A percentile compares a stretch with the other conserved stretches of the same genome.
These are phyloP conservation scores for Columba guinea DNA, from an alignment of 2,797 vertebrate species.

Conservation along the genomic window DNA sequence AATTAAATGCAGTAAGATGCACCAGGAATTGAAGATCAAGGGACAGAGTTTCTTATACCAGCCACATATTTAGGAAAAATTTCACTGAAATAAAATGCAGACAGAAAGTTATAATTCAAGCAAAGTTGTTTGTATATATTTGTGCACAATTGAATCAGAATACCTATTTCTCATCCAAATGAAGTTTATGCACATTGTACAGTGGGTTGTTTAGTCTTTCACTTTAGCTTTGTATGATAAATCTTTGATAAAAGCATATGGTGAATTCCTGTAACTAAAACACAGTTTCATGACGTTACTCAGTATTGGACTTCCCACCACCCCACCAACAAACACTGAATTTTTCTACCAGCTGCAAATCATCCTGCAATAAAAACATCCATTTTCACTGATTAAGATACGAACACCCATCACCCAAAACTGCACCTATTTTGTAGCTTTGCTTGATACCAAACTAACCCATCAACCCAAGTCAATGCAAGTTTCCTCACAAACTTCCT, in stretches of 20 bases:
- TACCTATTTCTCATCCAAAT: neutral
- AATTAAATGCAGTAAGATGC: neutral
- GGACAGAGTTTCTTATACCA: neutral
- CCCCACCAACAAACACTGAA: neutral
- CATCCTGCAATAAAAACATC: neutral
- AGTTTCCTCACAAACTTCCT: neutral
- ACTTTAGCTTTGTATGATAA: neutral
- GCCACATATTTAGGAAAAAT: neutral
- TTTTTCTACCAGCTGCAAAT: neutral
- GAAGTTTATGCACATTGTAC: fast-evolving
- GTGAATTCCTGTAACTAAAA: neutral
- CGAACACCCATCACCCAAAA: neutral
- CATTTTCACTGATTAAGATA: neutral
- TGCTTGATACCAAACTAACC: neutral
- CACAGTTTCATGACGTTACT: neutral
- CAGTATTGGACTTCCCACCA: neutral
- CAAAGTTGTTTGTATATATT: neutral
- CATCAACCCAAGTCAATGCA: neutral
- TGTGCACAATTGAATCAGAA: neutral
- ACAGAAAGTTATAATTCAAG: neutral
- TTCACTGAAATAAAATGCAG: neutral
- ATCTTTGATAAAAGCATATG: neutral
- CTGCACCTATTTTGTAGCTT: fast-evolving
- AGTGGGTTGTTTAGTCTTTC: neutral
- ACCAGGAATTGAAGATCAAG: neutral